Base-by-base conservation (phyloP, 2,113 vertebrate genomes). In the Alectura lathami region DNA sequence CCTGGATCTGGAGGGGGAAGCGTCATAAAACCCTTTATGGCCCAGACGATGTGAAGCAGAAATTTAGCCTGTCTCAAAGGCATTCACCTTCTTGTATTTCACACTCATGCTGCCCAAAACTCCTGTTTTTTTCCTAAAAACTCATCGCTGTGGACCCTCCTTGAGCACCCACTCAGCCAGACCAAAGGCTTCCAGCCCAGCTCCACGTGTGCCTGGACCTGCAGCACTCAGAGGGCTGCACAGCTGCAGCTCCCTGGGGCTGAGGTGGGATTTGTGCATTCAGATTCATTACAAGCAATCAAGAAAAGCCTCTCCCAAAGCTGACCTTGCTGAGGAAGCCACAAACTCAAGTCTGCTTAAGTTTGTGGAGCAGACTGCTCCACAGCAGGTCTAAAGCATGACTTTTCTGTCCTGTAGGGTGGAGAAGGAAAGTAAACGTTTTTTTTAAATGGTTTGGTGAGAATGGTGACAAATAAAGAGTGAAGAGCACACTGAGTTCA, bases 381-480 rank as follows among this genome's bases (percentile, higher is more conserved):
- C 63, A 50, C 22, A 16, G 30, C 48, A 70, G 5, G 8, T 21
- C 59, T 30, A 16, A 83, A 48, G 6, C 6, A 11, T 5, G n/a
- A 38, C 2, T 22, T 50, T 29, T n/a, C 48, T 47, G 32, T 36
- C 48, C 45, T 2, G 38, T 23, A 27, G 16, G 16, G 8, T 32
- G 16, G 34, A 62, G 59, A 8, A 77, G n/a, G 38, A 11, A 26
- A 83, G 54, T 51, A 24, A 13, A n/a, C n/a, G n/a, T n/a, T n/a
- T n/a, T n/a, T n/a, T n/a, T n/a, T n/a, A 30, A n/a, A 6, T 10
- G 2, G 0, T 20, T 34, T n/a, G 3, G 34, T 8, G 26, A 84
- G 29, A 74, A 70, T 11, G 45, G 7, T 22, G 6, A 47, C 26
- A 67, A 66, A 17, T 30, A 17, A 5, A 3, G 3, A 23, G 8